A percentile compares a stretch with the other conserved stretches of the same genome.
Conservation (phyloP, 2,113 vertebrate species). For the Rhizomys pruinosus region DNA sequence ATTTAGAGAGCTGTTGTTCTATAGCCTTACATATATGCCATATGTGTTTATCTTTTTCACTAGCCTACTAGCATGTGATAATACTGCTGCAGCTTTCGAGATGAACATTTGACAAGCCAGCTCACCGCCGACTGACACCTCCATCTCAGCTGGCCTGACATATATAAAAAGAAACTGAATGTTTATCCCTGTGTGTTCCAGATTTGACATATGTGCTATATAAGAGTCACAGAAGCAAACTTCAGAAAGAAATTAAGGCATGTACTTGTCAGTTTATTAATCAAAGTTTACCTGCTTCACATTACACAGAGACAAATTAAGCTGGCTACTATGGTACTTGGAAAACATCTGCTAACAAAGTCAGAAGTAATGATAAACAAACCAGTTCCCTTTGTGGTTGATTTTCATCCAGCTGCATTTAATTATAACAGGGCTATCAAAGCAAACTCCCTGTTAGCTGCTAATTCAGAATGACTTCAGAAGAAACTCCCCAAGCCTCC, state of each 20-base stretch:
- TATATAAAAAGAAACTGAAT: constrained; percentile 85
- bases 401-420: constrained; percentile 91
- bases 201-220: constrained; percentile 85
- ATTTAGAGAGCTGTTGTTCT: constrained; percentile 76
- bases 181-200: constrained; percentile 83
- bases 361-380: constrained; percentile 90
- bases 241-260: constrained; percentile 87
- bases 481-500: constrained; percentile 89
- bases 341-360: constrained; percentile 90
- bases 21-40: constrained; percentile 72
- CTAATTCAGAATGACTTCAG: constrained; percentile 91
- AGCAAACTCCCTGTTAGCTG: constrained; percentile 90
- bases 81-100: constrained; percentile 79
- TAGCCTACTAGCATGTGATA: constrained; percentile 82
- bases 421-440: constrained; percentile 91
- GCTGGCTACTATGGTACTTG: constrained; percentile 87
- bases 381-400: constrained; percentile 90
- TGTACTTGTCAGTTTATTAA: constrained; percentile 88
- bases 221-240: constrained; percentile 82
- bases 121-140: constrained; percentile 82
- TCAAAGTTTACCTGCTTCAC: constrained; percentile 89
- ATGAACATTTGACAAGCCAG: constrained; percentile 83
- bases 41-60: constrained; percentile 77
- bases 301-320: constrained; percentile 88
- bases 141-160: constrained; percentile 84